Evolutionary conservation across 2,113 vertebrate species (phyloP), one percentile per base, ranked within the genome.

Genomic region (Campylorhamphus procurvoides): DNA sequence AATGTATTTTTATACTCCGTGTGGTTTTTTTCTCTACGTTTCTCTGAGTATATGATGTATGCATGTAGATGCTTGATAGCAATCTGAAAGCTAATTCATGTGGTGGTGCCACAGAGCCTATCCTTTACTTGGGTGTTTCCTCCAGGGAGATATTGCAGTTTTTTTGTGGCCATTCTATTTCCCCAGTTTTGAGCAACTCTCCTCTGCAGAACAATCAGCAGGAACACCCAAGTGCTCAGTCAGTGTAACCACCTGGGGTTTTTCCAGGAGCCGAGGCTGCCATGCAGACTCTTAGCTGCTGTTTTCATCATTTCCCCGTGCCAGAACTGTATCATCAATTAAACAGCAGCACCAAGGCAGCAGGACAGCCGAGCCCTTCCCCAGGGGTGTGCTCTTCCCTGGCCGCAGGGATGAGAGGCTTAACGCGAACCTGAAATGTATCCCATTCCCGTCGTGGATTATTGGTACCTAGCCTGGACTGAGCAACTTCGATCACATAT

Each of bases 321-420:
- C 25, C 19, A 39, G 81, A 89, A 23, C 31, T 9, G 0, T 15
- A 9, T 1, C 0, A 1, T 42, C 0, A 2, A 59, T 67, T 69
- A 59, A 84, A 19, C 22, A 86, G 83, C 47, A 56, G 52, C 89
- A 60, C 22, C 5, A 40, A 66, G n/a, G 78, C 46, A 77, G 31
- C 37, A 46, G 73, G 40, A 15, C 28, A 33, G 44, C 28, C 29
- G 55, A 81, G n/a, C 42, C 20, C 0, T 0, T 31, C 17, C 31
- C 37, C 9, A 1, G 5, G 6, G 14, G 9, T 6, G 25, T 53
- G 53, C n/a, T 53, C 4, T 78, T 75, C 24, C 18, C 47, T 42
- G 60, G 27, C 31, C 1, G 1, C 25, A 39, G 39, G 42, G 44
- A 24, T 0, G 1, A 71, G 49, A 79, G 12, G 47, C 55, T 84